Conservation (phyloP, 2,113 vertebrate genomes). For the Bubo scandiacus region DNA sequence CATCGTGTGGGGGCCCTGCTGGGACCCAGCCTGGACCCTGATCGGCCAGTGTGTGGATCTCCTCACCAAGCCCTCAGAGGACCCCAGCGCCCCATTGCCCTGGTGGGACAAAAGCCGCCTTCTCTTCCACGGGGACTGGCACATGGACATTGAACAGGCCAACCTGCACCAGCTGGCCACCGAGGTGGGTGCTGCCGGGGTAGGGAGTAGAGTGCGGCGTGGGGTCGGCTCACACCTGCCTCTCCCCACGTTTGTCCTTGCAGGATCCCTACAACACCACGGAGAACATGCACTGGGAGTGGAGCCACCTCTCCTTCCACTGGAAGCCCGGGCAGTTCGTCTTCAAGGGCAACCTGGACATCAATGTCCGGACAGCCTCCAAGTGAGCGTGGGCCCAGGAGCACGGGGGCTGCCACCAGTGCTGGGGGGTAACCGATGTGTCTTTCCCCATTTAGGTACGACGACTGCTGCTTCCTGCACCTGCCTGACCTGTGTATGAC, state of each 20-base stretch:
- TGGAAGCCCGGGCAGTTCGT: slow-evolving; percentile 94
- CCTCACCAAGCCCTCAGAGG: slow-evolving; percentile 90
- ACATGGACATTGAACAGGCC: slow-evolving; percentile 95
- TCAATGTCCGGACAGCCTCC: slow-evolving; percentile 96
- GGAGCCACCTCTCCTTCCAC: slow-evolving; percentile 89
- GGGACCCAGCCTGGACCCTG: slow-evolving; percentile 97
- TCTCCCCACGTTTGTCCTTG: background rate
- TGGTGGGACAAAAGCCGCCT: slow-evolving; percentile 99
- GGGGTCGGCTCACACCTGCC: background rate
- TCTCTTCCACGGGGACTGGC: slow-evolving; percentile 89
- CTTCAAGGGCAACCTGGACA: slow-evolving; percentile 91
- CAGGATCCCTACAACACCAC: slow-evolving; percentile 99
- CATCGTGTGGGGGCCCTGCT: slow-evolving; percentile 97
- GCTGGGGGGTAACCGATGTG: background rate
- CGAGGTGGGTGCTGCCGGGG: slow-evolving; percentile 75
- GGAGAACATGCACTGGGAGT: slow-evolving; percentile 98
- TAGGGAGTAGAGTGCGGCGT: fast-evolving
- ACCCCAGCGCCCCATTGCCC: slow-evolving; percentile 87
- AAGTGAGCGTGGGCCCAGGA: slow-evolving; percentile 79
- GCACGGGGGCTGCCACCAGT: background rate
- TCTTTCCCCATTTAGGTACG: slow-evolving; percentile 80
- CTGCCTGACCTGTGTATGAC: slow-evolving; percentile 94
- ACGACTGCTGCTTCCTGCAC: slow-evolving; percentile 96
- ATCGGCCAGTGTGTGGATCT: slow-evolving; percentile 94
- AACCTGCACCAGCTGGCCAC: slow-evolving; percentile 96